Evolutionary conservation across 2,797 vertebrate genomes (phyloP).

Genomic region (Ataeniobius toweri): DNA sequence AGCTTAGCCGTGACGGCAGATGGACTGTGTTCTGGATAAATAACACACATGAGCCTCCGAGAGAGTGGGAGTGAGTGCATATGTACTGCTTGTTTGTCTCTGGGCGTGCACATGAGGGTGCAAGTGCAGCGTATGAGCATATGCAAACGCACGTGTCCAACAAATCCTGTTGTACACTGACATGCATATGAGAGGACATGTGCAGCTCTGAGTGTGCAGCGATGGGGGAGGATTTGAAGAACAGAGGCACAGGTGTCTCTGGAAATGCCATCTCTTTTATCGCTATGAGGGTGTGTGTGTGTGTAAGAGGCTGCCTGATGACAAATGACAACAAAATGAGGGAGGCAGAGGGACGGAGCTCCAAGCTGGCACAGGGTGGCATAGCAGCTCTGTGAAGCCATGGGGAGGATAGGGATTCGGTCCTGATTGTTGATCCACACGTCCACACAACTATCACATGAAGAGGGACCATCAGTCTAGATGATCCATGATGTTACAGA

Average conservation of each 20-base stretch:
- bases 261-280: constrained; percentile 56
- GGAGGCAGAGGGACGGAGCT: constrained; percentile 47
- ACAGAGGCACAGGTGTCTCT: constrained; percentile 62
- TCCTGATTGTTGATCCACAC: constrained; percentile 56
- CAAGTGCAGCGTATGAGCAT: constrained; percentile 41
- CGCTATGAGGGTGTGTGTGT: constrained; percentile 1
- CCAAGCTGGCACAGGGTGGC: constrained; percentile 51
- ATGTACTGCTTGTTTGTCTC: neutral
- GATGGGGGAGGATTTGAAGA: constrained; percentile 8
- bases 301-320: constrained; percentile 17
- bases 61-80: constrained; percentile 40
- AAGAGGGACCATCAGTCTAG: neutral
- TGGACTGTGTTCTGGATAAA: constrained; percentile 66
- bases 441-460: too few relatives aligned
- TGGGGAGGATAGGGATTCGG: constrained; percentile 24
- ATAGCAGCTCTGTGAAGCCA: constrained; percentile 49
- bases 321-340: constrained; percentile 71
- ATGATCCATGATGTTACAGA: neutral
- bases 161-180: constrained; percentile 14
- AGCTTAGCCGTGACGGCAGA: constrained; percentile 38
- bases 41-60: constrained; percentile 49
- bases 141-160: constrained; percentile 12
- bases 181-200: constrained; percentile 34
- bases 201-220: neutral
- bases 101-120: constrained; percentile 13